Conservation (phyloP, 2,113 vertebrate species). For the Gymnocephalus cernua region DNA sequence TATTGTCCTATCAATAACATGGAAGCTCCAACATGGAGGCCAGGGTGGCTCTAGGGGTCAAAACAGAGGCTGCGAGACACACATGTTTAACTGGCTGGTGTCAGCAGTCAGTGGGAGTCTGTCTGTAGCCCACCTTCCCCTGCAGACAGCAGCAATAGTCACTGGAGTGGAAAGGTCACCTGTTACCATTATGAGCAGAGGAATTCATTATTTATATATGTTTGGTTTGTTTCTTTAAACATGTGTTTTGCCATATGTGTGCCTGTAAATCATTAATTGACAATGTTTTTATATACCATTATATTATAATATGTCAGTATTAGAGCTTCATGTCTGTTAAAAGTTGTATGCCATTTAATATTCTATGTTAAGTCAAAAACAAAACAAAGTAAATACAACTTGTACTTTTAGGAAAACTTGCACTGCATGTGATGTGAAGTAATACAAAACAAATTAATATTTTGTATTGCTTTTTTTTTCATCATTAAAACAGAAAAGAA, state of each 20-base stretch:
- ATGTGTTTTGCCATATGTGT: slow-evolving; percentile 1
- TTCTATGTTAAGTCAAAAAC: background rate
- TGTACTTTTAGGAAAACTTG: background rate
- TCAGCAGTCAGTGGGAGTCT: slow-evolving; percentile 11
- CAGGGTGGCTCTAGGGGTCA: background rate
- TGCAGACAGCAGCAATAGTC: slow-evolving; percentile 5
- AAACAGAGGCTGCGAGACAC: background rate
- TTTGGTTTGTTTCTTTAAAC: slow-evolving; percentile 34
- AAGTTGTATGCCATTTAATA: background rate
- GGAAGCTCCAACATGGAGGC: background rate
- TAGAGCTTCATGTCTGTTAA: background rate
- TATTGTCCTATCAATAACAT: background rate
- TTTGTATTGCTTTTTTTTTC: background rate
- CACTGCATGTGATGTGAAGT: background rate
- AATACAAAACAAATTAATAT: no score
- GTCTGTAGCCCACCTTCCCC: background rate
- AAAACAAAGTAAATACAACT: background rate
- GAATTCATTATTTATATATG: slow-evolving; percentile 26
- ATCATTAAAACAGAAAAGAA: background rate
- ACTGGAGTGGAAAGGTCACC: slow-evolving; percentile 10
- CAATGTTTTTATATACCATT: background rate
- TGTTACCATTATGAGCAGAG: slow-evolving; percentile 2
- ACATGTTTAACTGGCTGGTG: background rate
- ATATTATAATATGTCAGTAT: background rate
- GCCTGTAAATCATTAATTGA: slow-evolving; percentile 32